Evolutionary conservation across 1,140 invertebrate species (phyloP), one percentile per base, ranked within the genome.

Genomic region (Antheraea pernyi): DNA sequence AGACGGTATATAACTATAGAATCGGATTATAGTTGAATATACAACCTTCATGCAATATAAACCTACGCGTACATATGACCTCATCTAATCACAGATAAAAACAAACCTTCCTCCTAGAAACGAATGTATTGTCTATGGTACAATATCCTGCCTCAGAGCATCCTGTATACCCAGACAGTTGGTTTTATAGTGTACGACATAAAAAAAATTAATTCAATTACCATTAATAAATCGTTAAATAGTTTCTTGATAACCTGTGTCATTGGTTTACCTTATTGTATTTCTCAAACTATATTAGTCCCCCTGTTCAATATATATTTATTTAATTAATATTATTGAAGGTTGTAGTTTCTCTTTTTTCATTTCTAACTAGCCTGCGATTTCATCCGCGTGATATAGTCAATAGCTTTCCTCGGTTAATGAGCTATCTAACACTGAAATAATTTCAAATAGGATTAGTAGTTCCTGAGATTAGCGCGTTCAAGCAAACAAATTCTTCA

Each of bases 141-240:
- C 59, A 30, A 7, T 22, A 22, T 61, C 30, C 30, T 61, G 19
- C 10, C 59, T 61, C 59, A 61, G 59, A 42, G 39, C 59, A 61
- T 61, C 59, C 59, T 61, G 59, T 61, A 19, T 22, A 22, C 5
- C 0, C 59, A 61, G 5, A 61, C 59, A 61, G 11, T 61, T 19
- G 6, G 19, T 13, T 61, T 22, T 4, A 22, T 22, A 61, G 19
- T n/a, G n/a, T n/a, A n/a, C 19, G 59, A 5, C 11, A 61, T 66
- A 71, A 48, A 67, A 59, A 62, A 42, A 42, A 10, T 42, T 7
- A 42, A 61, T 53, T 37, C 39, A 42, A 61, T 53, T 37, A n/a
- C 66, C 67, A 71, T 71, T 65, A 59, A 67, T 71, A 71, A n/a
- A 63, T 67, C 69, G 69, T 71, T 67, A 71, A 71, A 71, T 66